Evolutionary conservation across 37 sponge, comb jelly and placozoan species (phyloP).

Genomic region (Haliclona indistincta): DNA sequence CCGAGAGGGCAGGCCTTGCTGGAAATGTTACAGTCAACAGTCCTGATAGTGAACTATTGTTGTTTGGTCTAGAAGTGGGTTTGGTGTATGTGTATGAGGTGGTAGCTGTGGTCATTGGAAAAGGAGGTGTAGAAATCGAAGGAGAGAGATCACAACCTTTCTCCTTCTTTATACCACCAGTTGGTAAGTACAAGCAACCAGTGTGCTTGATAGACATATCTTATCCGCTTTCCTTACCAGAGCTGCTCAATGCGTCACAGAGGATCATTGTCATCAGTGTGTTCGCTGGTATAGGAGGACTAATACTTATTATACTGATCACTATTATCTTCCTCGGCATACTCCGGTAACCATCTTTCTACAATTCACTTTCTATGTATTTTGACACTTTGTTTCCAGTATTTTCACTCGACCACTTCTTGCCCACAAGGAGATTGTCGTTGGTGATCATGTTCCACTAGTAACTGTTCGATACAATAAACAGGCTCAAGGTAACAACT

Average conservation of each 20-base stretch:
- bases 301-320: background rate
- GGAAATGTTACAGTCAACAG: background rate
- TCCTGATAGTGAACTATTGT: background rate
- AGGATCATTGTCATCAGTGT: background rate
- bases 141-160: background rate
- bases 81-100: slow-evolving; percentile 30
- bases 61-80: slow-evolving; percentile 1
- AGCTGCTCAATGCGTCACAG: background rate
- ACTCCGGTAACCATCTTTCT: background rate
- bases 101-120: slow-evolving; percentile 24
- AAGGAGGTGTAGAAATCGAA: background rate
- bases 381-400: no score
- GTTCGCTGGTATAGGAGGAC: background rate
- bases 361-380: no score
- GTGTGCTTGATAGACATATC: background rate
- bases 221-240: background rate
- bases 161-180: background rate
- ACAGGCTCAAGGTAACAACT: no score
- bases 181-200: no score
- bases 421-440: no score
- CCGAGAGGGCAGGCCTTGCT: background rate
- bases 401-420: no score
- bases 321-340: background rate
- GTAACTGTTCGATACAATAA: no score
- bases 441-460: no score